These are phyloP conservation scores for Cinclus mexicanus DNA, from an alignment of 2,113 vertebrate genomes.

Conservation along the genomic window DNA sequence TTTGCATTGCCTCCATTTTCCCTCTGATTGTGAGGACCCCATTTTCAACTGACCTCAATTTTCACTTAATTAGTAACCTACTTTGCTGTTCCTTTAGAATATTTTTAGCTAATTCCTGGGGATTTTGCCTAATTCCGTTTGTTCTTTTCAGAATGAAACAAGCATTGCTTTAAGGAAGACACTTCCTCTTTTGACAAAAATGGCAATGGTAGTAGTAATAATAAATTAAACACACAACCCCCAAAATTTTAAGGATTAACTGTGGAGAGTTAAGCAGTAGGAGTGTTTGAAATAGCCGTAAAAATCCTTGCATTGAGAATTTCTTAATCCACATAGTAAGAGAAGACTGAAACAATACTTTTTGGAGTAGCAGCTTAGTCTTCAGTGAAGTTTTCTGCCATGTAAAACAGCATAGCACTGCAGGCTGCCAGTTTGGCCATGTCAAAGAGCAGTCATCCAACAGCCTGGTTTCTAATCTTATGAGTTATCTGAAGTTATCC, in stretches of 20 bases:
- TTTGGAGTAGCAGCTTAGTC: background rate
- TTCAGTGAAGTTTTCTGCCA: background rate
- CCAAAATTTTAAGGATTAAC: background rate
- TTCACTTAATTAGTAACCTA: conserved; percentile 53
- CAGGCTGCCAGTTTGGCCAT: background rate
- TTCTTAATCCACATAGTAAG: background rate
- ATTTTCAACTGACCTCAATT: conserved; percentile 37
- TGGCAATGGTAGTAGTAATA: background rate
- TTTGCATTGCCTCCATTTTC: background rate
- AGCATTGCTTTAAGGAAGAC: background rate
- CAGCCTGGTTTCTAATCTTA: background rate
- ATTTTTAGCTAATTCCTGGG: conserved; percentile 57
- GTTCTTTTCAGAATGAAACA: background rate
- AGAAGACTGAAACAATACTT: background rate
- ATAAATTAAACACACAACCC: background rate
- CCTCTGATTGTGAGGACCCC: background rate
- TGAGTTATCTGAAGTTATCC: background rate
- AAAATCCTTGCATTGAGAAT: background rate
- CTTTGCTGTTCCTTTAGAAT: conserved; percentile 1
- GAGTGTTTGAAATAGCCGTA: background rate
- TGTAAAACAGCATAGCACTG: background rate
- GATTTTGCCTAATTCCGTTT: conserved; percentile 16
- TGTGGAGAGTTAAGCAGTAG: background rate
- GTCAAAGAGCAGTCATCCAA: background rate
- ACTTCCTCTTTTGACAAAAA: background rate